A percentile compares a stretch with the other conserved stretches of the same genome.
Conservation (phyloP, 2,113 vertebrate genomes). For the Drymodes brunneopygia region DNA sequence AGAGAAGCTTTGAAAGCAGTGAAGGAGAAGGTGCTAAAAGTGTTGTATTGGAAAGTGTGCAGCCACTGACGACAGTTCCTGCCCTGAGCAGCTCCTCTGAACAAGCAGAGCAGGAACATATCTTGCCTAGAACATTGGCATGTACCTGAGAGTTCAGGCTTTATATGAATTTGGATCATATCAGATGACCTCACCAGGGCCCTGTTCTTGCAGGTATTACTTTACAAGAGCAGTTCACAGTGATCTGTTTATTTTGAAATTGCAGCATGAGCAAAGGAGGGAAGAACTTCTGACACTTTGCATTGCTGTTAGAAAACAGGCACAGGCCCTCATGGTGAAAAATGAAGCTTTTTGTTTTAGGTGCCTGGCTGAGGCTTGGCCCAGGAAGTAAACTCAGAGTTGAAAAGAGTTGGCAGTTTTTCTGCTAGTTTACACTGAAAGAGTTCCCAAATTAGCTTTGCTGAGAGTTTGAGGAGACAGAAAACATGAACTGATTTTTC, state of each 20-base stretch:
- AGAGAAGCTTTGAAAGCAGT: neutral
- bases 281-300: neutral
- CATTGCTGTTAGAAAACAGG: neutral
- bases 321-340: neutral
- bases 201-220: neutral
- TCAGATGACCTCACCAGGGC: neutral
- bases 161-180: neutral
- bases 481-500: slow-evolving; percentile 19
- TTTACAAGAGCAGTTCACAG: neutral
- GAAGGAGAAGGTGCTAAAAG: neutral
- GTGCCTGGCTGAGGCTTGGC: neutral
- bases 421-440: neutral
- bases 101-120: neutral
- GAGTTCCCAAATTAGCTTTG: neutral
- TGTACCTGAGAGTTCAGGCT: neutral
- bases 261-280: neutral
- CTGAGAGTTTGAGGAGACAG: neutral
- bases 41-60: neutral
- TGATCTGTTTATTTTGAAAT: neutral
- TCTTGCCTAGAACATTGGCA: rapidly evolving
- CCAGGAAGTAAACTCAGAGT: neutral
- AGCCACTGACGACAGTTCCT: neutral
- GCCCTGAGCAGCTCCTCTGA: neutral
- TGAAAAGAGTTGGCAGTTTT: neutral
- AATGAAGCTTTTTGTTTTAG: slow-evolving; percentile 10